Base-by-base conservation (phyloP, 2,797 vertebrate genomes). In the Leptatherina wallacei region DNA sequence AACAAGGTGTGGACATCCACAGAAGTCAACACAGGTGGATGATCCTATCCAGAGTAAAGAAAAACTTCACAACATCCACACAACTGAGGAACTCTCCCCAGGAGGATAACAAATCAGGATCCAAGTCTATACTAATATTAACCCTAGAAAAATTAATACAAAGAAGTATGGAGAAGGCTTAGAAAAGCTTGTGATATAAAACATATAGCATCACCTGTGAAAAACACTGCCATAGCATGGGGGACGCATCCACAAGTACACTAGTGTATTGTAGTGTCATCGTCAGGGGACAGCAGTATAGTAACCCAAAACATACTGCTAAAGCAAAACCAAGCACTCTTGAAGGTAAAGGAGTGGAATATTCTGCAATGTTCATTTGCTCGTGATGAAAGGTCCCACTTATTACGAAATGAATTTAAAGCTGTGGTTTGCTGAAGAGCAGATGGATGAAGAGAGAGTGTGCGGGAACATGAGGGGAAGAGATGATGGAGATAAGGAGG, bases 361-460 rank as follows among this genome's bases (percentile, higher is more conserved):
- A 60, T 52, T 36, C 33, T 20, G 35, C 42, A 38, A 29, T 61
- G 4, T 4, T 72, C 22, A 30, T 67, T 74, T 76, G 54, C 22
- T 38, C 20, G 11, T 30, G 27, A 61, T 5, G 4, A 20, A 54
- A 8, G 32, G 38, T 76, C 54, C 59, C 35, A 12, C 38, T 75
- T 58, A 64, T 49, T 75, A 7, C 18, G 32, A 75, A 82, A 73
- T 20, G 7, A 77, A 71, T 78, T 33, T 71, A 59, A 85, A 71
- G 71, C 74, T 20, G 65, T 57, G 82, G 73, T 83, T 84, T 81
- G 76, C 75, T 88, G 85, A 89, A 91, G 84, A 88, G 79, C 85
- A 84, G 78, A 75, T 54, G 9, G 59, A 79, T 78, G 68, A 79
- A 65, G 65, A 73, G 57, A 59, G 20, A 3, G 68, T 22, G 14